These are phyloP conservation scores for Trematomus bernacchii DNA, from an alignment of 2,797 vertebrate genomes.

Conservation along the genomic window DNA sequence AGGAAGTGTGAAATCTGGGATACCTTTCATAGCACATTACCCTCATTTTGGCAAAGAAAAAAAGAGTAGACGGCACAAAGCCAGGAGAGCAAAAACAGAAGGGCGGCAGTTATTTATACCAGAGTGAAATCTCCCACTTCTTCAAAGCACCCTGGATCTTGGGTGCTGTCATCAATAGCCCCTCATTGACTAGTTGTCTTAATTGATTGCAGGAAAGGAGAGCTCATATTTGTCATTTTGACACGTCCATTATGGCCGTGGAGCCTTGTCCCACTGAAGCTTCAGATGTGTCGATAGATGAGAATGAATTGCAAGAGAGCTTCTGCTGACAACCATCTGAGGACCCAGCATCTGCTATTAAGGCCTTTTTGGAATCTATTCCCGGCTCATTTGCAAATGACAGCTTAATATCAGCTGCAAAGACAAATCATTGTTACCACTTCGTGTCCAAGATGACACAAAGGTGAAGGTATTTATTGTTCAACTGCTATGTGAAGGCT, in stretches of 20 bases:
- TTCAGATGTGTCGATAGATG: slow-evolving; percentile 79
- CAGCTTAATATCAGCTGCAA: not conserved
- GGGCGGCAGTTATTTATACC: slow-evolving; percentile 73
- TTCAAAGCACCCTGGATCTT: slow-evolving; percentile 55
- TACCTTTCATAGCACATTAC: slow-evolving; percentile 87
- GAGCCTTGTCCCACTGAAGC: slow-evolving; percentile 73
- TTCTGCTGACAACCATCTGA: slow-evolving; percentile 67
- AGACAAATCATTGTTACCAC: not conserved
- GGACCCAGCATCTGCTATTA: slow-evolving; percentile 37
- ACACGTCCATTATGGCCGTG: slow-evolving; percentile 74
- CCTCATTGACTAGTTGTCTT: slow-evolving; percentile 73
- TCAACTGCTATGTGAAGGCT: slow-evolving; percentile 14
- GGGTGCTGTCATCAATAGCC: slow-evolving; percentile 55
- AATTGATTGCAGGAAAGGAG: slow-evolving; percentile 71
- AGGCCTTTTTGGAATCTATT: slow-evolving; percentile 30
- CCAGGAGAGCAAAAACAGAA: slow-evolving; percentile 69
- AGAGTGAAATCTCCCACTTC: slow-evolving; percentile 48
- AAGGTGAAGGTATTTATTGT: slow-evolving; percentile 48
- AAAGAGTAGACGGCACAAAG: slow-evolving; percentile 54
- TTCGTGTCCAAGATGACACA: slow-evolving; percentile 22
- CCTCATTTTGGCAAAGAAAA: slow-evolving; percentile 82
- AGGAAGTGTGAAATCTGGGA: slow-evolving; percentile 86
- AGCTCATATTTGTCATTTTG: slow-evolving; percentile 81
- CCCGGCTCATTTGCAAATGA: not conserved
- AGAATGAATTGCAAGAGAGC: slow-evolving; percentile 73